phyloP scores from a whole-genome alignment of 2,888 invertebrate genomes.

The Monoplex corrugatus region DNA sequence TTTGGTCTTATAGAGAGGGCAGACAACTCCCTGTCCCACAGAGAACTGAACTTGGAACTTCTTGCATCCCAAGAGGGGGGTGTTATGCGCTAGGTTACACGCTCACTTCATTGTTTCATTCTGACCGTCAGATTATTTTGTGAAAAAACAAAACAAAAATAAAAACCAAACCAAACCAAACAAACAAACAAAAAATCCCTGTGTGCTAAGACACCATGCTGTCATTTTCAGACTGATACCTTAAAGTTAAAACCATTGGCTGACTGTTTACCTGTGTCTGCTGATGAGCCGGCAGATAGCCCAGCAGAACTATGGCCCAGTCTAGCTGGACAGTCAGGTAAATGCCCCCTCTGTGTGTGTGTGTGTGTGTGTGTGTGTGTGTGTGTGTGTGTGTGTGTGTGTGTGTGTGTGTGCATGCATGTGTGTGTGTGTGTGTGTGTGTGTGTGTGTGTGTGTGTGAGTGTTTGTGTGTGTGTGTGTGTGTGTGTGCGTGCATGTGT shows the following conservation, averaged over 20 bases:
- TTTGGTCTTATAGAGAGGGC: too few species aligned
- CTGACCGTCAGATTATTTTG: neutral
- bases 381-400: too few species aligned
- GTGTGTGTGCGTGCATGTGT: too few species aligned
- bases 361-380: too few species aligned
- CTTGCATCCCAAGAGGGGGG: too few species aligned
- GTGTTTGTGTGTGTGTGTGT: too few species aligned
- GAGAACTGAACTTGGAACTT: too few species aligned
- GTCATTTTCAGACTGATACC: neutral
- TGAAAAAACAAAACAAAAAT: neutral
- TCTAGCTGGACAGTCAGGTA: neutral
- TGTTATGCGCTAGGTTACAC: too few species aligned
- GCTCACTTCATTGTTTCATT: neutral
- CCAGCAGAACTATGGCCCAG: neutral
- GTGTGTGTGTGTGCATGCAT: too few species aligned
- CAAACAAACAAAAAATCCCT: neutral
- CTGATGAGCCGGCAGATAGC: neutral
- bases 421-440: too few species aligned
- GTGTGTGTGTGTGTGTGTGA: too few species aligned
- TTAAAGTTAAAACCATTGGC: neutral
- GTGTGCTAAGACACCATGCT: neutral
- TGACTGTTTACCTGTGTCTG: neutral
- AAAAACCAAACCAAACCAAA: neutral
- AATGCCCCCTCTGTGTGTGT: neutral
- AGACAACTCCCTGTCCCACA: too few species aligned